A percentile compares a stretch with the other conserved stretches of the same genome.
Evolutionary conservation across 2,797 vertebrate genomes (phyloP).

Genomic region (Australoheros facetus): DNA sequence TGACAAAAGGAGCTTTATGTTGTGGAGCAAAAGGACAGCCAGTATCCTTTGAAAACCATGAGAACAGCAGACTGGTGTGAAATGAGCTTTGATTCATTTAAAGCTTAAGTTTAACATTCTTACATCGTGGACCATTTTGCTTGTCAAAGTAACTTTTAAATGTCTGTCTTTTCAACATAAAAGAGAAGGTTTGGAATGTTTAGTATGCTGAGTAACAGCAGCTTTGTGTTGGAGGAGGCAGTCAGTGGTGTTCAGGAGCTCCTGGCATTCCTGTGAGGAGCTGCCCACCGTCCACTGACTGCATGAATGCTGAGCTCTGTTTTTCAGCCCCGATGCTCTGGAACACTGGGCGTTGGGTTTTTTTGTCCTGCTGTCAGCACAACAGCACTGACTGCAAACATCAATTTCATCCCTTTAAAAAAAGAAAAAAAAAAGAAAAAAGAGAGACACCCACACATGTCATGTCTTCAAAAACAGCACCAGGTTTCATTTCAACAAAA

Average conservation of each 20-base stretch:
- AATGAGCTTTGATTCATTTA: background rate
- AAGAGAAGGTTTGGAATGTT: background rate
- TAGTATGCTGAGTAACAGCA: conserved; percentile 16
- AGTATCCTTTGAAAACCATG: background rate
- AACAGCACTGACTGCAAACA: conserved; percentile 59
- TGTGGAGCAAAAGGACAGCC: background rate
- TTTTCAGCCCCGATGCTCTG: conserved; percentile 60
- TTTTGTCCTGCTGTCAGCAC: conserved; percentile 69
- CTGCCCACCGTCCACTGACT: conserved; percentile 45
- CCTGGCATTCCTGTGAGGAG: conserved; percentile 40
- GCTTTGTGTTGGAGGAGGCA: conserved; percentile 24
- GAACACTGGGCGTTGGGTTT: conserved; percentile 59
- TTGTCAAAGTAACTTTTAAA: fast-evolving
- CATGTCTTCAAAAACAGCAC: background rate
- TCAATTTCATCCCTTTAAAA: conserved; percentile 22
- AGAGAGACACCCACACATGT: conserved; percentile 7
- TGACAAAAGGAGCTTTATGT: conserved; percentile 42
- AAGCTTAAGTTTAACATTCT: background rate
- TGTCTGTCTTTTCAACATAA: background rate
- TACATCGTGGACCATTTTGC: background rate
- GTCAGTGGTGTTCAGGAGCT: conserved; percentile 36
- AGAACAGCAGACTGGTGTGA: background rate
- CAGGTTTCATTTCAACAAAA: conserved; percentile 7
- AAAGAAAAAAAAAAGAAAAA: background rate
- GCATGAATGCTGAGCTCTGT: conserved; percentile 68